Base-by-base conservation (phyloP, 2,113 vertebrate genomes). In the Ellobius talpinus region DNA sequence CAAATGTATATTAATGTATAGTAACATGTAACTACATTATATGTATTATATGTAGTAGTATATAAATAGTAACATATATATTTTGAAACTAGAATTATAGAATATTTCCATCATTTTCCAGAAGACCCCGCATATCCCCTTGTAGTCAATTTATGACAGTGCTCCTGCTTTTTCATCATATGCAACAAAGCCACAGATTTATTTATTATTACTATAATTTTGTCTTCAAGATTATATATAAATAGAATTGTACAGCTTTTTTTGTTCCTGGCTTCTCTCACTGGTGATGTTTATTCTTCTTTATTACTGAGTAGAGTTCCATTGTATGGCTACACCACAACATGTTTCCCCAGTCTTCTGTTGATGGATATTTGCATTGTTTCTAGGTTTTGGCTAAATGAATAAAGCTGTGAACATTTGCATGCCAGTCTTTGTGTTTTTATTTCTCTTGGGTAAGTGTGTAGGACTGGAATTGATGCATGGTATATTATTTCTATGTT, bases 351-450 rank as follows among this genome's bases (percentile, higher is more conserved):
- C 79, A 52, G 88, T 93, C 58, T 65, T 29, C 68, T 97, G 45
- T 90, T 90, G 87, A 89, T 94, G 47, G 50, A 65, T 65, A 87
- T 95, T 91, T 92, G 74, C 29, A 90, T 94, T 95, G 61, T 95
- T 94, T 94, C 23, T 31, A 90, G 61, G 63, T 87, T 92, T 90
- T 45, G 79, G 47, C 42, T 95, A 96, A 89, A 93, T 84, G 73
- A 97, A 97, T 97, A 97, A 97, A 97, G 90, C 24, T 93, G 84
- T 96, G 63, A 93, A 91, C 24, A 76, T 91, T 97, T 96, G 97
- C 94, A 96, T 97, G 97, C 42, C 94, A 93, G 95, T 95, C 84
- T 96, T 96, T 58, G 87, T 97, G 95, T 97, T 96, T 97, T 97
- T 97, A 97, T 97, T 97, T 97, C 90, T 93, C 68, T 58, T 94